Conservation (phyloP, 2,797 vertebrate genomes). For the Crocodylus rhombifer region DNA sequence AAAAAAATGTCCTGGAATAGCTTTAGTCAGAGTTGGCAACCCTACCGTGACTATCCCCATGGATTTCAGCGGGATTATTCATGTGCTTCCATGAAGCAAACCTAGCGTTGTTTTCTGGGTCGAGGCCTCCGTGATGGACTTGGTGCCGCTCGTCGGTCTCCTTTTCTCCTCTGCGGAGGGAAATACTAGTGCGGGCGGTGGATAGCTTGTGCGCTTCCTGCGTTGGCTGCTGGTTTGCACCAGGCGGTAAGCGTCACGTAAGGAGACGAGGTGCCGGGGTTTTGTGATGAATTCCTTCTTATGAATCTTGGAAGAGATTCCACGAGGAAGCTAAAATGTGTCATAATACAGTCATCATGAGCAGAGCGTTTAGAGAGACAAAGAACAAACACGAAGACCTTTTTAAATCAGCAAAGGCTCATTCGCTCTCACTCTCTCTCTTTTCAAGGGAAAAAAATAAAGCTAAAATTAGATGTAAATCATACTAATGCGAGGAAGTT, state of each 20-base stretch:
- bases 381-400: neutral
- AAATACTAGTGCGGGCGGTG: neutral
- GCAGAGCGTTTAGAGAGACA: rapidly evolving
- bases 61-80: neutral
- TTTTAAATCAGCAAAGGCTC: neutral
- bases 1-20: no score
- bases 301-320: neutral
- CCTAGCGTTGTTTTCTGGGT: neutral
- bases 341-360: rapidly evolving
- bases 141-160: neutral
- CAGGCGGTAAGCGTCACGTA: neutral
- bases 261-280: neutral
- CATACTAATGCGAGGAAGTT: rapidly evolving
- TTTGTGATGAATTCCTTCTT: neutral
- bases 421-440: neutral
- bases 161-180: neutral
- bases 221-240: neutral
- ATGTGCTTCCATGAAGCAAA: neutral
- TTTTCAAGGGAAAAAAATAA: neutral
- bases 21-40: no score
- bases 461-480: neutral
- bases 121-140: neutral
- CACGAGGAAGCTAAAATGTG: neutral
- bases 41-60: neutral
- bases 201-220: neutral